Conservation (phyloP, 2,797 vertebrate species). For the Melanotaenia nigrans region DNA sequence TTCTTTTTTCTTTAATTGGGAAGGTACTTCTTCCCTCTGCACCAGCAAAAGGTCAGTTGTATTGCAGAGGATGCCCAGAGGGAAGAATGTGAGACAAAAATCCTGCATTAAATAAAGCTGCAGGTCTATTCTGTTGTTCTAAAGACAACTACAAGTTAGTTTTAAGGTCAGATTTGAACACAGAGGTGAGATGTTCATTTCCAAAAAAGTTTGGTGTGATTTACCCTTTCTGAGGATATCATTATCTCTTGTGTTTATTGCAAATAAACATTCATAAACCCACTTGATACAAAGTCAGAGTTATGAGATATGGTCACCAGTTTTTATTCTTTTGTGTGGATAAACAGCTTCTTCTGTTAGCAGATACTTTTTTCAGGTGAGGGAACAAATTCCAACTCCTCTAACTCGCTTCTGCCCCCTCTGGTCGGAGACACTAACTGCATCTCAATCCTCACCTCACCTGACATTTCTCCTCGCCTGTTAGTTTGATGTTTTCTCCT, state of each 20-base stretch:
- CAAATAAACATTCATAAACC: neutral
- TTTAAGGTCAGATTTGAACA: neutral
- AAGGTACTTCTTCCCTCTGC: neutral
- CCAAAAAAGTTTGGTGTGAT: neutral
- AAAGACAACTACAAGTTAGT: neutral
- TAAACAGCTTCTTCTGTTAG: neutral
- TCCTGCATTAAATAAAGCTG: neutral
- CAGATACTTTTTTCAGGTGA: conserved; percentile 34
- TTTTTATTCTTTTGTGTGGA: neutral
- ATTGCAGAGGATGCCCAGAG: neutral
- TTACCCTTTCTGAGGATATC: neutral
- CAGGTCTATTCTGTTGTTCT: neutral
- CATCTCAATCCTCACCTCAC: conserved; percentile 63
- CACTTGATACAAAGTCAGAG: conserved; percentile 1
- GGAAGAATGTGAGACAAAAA: conserved; percentile 1
- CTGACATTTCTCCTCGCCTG: conserved; percentile 59
- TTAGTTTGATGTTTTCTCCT: conserved; percentile 74
- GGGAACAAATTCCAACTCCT: conserved; percentile 8
- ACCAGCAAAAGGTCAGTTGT: conserved; percentile 1
- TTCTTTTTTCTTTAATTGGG: conserved; percentile 6
- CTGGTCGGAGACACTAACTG: conserved; percentile 57
- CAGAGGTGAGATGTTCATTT: neutral
- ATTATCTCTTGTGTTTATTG: neutral
- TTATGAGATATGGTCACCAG: conserved; percentile 1
- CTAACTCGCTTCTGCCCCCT: conserved; percentile 42